A percentile compares a stretch with the other conserved stretches of the same genome.
Evolutionary conservation across 2,888 invertebrate species (phyloP).

Genomic region (Agapostemon virescens): DNA sequence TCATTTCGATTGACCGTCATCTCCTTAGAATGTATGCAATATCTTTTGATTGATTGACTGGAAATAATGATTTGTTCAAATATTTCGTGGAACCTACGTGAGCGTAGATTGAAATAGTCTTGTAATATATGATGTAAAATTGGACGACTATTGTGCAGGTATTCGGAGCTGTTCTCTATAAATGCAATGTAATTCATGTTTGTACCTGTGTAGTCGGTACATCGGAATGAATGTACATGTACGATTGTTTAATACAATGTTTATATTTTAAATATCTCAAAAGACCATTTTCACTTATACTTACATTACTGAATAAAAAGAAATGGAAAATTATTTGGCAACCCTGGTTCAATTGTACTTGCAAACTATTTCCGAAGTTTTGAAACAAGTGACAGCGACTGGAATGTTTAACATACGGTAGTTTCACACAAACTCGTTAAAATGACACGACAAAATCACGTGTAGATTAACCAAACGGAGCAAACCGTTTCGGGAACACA

Average conservation of each 20-base stretch:
- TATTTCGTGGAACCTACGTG: constrained; percentile 22
- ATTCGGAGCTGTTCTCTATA: constrained; percentile 32
- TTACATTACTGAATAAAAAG: constrained; percentile 49
- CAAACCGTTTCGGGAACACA: constrained; percentile 18
- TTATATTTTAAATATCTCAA: constrained; percentile 55
- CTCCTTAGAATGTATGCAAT: constrained; percentile 33
- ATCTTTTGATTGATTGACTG: constrained; percentile 25
- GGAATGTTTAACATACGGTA: constrained; percentile 12
- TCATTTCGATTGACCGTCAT: constrained; percentile 33
- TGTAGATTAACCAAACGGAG: constrained; percentile 35
- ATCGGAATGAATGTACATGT: constrained; percentile 26
- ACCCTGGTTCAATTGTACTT: constrained; percentile 21
- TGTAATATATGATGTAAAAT: constrained; percentile 62
- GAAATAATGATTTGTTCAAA: constrained; percentile 9
- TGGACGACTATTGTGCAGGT: constrained; percentile 18
- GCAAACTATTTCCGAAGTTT: background rate
- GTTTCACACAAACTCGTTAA: constrained; percentile 25
- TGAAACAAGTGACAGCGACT: constrained; percentile 47
- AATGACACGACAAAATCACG: constrained; percentile 32
- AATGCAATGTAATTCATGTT: constrained; percentile 35
- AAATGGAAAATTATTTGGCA: constrained; percentile 14
- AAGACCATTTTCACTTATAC: constrained; percentile 41
- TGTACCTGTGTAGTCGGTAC: constrained; percentile 36
- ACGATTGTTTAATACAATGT: constrained; percentile 48
- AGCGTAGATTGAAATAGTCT: constrained; percentile 20